Conservation (phyloP, 2,113 vertebrate species). For the Collichthys lucidus region DNA sequence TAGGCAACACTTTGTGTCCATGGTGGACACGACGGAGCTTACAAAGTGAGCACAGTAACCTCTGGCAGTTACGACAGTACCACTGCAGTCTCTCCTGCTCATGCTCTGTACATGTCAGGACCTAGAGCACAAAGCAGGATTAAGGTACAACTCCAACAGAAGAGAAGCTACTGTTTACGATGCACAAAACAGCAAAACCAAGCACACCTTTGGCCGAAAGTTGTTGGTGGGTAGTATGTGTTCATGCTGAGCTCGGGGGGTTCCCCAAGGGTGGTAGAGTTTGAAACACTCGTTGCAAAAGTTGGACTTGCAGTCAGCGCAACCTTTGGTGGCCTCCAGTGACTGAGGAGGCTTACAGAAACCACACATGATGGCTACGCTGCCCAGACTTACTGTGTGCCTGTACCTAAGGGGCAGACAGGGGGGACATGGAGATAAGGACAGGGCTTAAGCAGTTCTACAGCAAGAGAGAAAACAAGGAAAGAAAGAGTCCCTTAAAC, state of each 20-base stretch:
- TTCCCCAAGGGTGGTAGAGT: constrained; percentile 98
- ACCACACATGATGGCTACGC: constrained; percentile 92
- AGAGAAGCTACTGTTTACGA: background rate
- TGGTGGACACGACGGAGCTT: constrained; percentile 92
- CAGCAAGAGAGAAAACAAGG: constrained; percentile 4
- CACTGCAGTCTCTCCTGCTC: constrained; percentile 93
- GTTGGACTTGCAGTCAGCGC: constrained; percentile 94
- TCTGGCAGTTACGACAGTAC: constrained; percentile 94
- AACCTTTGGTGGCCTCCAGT: constrained; percentile 96
- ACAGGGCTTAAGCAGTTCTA: background rate
- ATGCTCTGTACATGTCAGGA: constrained; percentile 94
- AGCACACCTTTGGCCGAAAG: constrained; percentile 93
- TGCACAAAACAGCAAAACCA: background rate
- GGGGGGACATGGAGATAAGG: constrained; percentile 17
- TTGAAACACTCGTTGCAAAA: constrained; percentile 99
- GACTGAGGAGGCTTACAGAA: constrained; percentile 93
- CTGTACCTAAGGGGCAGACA: constrained; percentile 78
- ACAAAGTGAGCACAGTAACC: constrained; percentile 92
- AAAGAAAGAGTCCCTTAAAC: constrained; percentile 4
- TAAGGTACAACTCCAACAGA: background rate
- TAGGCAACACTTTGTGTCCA: constrained; percentile 93
- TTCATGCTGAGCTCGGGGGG: constrained; percentile 95
- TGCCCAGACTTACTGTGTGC: constrained; percentile 84
- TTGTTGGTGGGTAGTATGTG: constrained; percentile 93
- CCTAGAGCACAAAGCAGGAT: constrained; percentile 75